Evolutionary conservation across 2,113 vertebrate genomes (phyloP), one percentile per base, ranked within the genome.

Genomic region (Rhodinocichla rosea): DNA sequence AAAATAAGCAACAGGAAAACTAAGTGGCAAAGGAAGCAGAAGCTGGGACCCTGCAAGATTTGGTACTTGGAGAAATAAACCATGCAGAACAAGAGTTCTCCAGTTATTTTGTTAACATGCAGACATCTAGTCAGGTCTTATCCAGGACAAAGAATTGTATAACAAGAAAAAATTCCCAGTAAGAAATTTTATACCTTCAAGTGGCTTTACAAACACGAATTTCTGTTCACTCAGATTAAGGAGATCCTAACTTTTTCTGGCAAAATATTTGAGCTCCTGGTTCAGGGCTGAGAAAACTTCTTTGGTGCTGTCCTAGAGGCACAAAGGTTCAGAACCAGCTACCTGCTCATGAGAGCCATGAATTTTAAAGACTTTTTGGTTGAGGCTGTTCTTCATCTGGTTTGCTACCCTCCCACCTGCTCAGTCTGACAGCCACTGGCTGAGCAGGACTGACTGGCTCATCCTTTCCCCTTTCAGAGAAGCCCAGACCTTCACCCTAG

Each of bases 381-480:
- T 52, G 75, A 89, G 71, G 70, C 64, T 93, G 26, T 23, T 93
- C 78, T 85, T 45, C 84, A 85, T 37, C 64, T 93, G 75, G 27
- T 93, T 90, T 79, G 39, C 59, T 63, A 7, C 44, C n/a, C 44
- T 83, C 68, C 76, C 40, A 83, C 42, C 71, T 86, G 52, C 32
- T 11, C 89, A 75, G 92, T 69, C 92, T 90, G 63, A 42, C 70
- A 95, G 86, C 73, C 92, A 68, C 94, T 74, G 83, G 88, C 78
- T 40, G 35, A 87, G 83, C 95, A 92, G 89, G 96, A 96, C 68
- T 2, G 15, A 95, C 96, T 87, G 89, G 94, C 89, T 97, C 64
- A 95, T 86, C 42, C 35, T 49, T 93, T 60, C 35, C 32, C 75
- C 42, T 86, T 70, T 77, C 56, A 88, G 35, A 27, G 83, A 83